Evolutionary conservation across 92 coral and sea anemone genomes (phyloP).

Genomic region (Nematostella vectensis): DNA sequence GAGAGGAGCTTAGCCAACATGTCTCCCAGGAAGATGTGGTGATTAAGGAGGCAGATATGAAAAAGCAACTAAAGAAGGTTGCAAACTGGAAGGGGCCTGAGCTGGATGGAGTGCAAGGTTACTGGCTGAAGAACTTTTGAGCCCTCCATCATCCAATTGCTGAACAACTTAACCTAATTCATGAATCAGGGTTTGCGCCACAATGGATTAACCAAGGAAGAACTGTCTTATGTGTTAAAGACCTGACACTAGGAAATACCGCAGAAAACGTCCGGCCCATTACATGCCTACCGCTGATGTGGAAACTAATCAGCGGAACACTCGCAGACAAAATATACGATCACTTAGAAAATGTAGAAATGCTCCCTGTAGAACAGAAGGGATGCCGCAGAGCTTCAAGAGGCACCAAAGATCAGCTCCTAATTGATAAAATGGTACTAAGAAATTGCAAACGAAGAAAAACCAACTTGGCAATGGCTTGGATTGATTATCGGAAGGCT

Average conservation of each 20-base stretch:
- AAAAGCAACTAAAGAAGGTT: constrained; percentile 23
- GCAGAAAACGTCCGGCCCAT: constrained; percentile 18
- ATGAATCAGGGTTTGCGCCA: constrained; percentile 4
- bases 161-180: constrained; percentile 1
- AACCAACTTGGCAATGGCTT: constrained; percentile 17
- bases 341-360: constrained; percentile 4
- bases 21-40: constrained; percentile 10
- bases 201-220: constrained; percentile 29
- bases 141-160: constrained; percentile 17
- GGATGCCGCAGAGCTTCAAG: constrained; percentile 15
- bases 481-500: constrained; percentile 32
- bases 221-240: constrained; percentile 20
- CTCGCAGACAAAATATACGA: constrained; percentile 14
- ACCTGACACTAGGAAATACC: constrained; percentile 11
- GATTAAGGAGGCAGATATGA: constrained; percentile 11
- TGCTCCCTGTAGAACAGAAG: constrained; percentile 26
- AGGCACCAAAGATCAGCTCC: constrained; percentile 24
- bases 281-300: constrained; percentile 21
- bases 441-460: constrained; percentile 15
- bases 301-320: constrained; percentile 14
- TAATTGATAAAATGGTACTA: constrained; percentile 26
- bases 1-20: constrained; percentile 1
- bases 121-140: constrained; percentile 25
- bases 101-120: constrained; percentile 28
- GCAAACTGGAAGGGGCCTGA: constrained; percentile 27